phyloP scores from a whole-genome alignment of 1,140 invertebrate species.

The Episyrphus balteatus region DNA sequence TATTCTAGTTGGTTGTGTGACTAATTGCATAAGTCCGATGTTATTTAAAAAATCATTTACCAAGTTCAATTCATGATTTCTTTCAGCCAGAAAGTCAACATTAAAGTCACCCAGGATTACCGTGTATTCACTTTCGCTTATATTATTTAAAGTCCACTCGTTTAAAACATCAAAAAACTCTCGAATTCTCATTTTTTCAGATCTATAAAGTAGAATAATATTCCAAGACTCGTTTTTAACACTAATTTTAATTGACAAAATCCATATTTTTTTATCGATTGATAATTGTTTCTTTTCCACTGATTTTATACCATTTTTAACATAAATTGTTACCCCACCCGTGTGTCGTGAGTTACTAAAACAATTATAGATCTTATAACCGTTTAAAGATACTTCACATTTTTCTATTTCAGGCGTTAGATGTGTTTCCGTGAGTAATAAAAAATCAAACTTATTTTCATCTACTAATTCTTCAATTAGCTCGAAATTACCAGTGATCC shows the following conservation, averaged over 20 bases:
- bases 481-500: slow-evolving; percentile 2
- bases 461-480: slow-evolving; percentile 5
- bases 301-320: neutral
- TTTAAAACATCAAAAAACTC: neutral
- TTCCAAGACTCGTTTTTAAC: neutral
- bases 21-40: neutral
- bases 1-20: neutral
- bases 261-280: neutral
- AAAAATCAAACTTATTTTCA: neutral
- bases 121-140: neutral
- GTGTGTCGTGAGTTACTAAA: slow-evolving; percentile 1
- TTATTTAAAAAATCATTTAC: too few species aligned
- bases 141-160: neutral
- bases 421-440: slow-evolving; percentile 6
- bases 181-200: neutral
- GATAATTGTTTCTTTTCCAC: neutral
- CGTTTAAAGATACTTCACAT: slow-evolving; percentile 3
- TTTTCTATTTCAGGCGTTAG: slow-evolving; percentile 1
- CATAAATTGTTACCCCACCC: slow-evolving; percentile 8
- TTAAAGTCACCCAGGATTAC: neutral
- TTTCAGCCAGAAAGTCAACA: neutral
- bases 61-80: too few species aligned
- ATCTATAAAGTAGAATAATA: neutral
- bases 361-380: slow-evolving; percentile 2
- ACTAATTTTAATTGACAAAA: neutral